Conservation (phyloP, 2,797 vertebrate species). For the Lycodopsis pacificus region DNA sequence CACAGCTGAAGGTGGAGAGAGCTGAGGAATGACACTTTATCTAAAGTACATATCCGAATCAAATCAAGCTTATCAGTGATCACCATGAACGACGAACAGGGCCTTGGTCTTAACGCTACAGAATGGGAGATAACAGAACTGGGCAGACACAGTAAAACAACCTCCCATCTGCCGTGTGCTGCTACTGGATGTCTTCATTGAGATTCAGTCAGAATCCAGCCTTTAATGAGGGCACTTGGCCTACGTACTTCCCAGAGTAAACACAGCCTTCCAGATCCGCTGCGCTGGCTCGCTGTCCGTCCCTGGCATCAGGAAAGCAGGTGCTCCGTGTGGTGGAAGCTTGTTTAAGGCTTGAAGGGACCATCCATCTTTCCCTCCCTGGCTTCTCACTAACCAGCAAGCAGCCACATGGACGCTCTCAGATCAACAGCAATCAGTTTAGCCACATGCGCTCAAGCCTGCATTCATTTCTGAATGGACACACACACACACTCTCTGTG, state of each 20-base stretch:
- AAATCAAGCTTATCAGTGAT: constrained; percentile 10
- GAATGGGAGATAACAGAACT: not conserved
- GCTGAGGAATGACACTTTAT: constrained; percentile 14
- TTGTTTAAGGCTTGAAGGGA: constrained; percentile 62
- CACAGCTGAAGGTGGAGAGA: not conserved
- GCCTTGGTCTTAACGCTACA: not conserved
- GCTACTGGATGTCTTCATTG: constrained; percentile 61
- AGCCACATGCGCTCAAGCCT: constrained; percentile 24
- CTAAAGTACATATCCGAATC: not conserved
- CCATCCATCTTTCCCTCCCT: constrained; percentile 60
- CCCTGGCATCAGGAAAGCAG: constrained; percentile 65
- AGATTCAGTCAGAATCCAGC: constrained; percentile 62
- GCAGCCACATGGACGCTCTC: constrained; percentile 48
- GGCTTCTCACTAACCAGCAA: constrained; percentile 28
- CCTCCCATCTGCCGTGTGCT: constrained; percentile 32
- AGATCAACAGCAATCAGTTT: constrained; percentile 40
- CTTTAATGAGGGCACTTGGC: constrained; percentile 70
- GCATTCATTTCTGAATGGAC: constrained; percentile 56
- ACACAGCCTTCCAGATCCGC: constrained; percentile 66
- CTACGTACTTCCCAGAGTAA: constrained; percentile 65
- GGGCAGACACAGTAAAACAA: not conserved
- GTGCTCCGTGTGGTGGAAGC: constrained; percentile 72
- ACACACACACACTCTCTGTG: not conserved
- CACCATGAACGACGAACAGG: not conserved
- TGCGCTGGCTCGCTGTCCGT: constrained; percentile 44